Evolutionary conservation across 1,140 invertebrate species (phyloP).

Genomic region (Telenomus remus): DNA sequence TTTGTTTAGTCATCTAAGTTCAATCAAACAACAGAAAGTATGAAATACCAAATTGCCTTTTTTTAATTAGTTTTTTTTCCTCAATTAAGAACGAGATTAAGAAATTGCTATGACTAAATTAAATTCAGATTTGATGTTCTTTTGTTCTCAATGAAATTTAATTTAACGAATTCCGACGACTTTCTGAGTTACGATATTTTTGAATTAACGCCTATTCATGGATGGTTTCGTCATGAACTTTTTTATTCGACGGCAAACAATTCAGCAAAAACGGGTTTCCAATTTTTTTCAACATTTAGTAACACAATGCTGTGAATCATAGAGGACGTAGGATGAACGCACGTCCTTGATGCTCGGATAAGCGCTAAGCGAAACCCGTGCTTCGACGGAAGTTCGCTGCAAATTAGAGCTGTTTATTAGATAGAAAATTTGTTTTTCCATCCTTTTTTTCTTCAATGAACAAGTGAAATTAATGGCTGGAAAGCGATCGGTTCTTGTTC

Average conservation of each 20-base stretch:
- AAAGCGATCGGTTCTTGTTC: not conserved
- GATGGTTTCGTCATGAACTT: conserved; percentile 20
- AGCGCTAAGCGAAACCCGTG: conserved; percentile 3
- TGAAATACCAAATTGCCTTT: no score
- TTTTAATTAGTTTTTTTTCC: no score
- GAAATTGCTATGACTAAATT: no score
- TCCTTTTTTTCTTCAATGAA: not conserved
- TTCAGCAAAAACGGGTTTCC: conserved; percentile 17
- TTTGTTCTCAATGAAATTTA: no score
- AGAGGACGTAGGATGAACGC: conserved; percentile 24
- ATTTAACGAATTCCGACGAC: no score
- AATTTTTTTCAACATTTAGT: conserved; percentile 11
- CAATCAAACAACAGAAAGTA: not conserved
- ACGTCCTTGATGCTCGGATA: conserved; percentile 23
- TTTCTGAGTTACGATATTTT: not conserved
- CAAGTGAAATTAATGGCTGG: not conserved
- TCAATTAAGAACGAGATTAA: no score
- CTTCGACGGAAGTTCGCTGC: conserved; percentile 11
- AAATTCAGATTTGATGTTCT: no score
- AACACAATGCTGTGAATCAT: conserved; percentile 27
- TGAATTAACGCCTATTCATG: conserved; percentile 16
- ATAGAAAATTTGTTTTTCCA: not conserved
- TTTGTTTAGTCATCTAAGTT: not conserved
- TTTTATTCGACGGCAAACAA: conserved; percentile 8
- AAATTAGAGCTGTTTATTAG: conserved; percentile 11